Evolutionary conservation across 2,888 invertebrate species (phyloP).

Genomic region (Apotomis turbidana): DNA sequence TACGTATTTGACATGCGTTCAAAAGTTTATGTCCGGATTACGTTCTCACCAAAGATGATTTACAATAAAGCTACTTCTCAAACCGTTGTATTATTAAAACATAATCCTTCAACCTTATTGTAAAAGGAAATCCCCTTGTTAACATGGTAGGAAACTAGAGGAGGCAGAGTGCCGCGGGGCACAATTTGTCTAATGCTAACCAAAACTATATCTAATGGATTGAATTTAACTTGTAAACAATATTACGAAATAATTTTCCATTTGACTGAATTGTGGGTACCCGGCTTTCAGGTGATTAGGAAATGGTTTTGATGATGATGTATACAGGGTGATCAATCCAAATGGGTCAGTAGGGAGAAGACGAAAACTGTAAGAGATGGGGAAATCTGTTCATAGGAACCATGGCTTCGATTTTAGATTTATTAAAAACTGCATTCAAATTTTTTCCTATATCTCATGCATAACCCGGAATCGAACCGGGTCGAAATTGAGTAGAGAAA

Average conservation of each 20-base stretch:
- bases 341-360: too few relatives aligned
- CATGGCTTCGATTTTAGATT: too few relatives aligned
- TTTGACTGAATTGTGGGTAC: conserved; percentile 41
- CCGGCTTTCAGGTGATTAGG: neutral
- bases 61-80: neutral
- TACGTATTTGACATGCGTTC: neutral
- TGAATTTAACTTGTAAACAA: conserved; percentile 39
- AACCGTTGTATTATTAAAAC: neutral
- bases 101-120: conserved; percentile 13
- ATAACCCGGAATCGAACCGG: too few relatives aligned
- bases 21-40: neutral
- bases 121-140: conserved; percentile 25
- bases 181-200: conserved; percentile 39
- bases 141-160: conserved; percentile 3
- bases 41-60: neutral
- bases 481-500: too few relatives aligned
- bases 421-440: too few relatives aligned
- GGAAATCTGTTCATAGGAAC: too few relatives aligned
- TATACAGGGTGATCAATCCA: too few relatives aligned
- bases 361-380: too few relatives aligned
- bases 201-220: conserved; percentile 40
- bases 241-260: conserved; percentile 28
- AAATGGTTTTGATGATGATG: neutral
- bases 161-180: conserved; percentile 27
- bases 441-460: too few relatives aligned